Evolutionary conservation across 2,113 vertebrate species (phyloP).

Genomic region (Oplegnathus fasciatus): DNA sequence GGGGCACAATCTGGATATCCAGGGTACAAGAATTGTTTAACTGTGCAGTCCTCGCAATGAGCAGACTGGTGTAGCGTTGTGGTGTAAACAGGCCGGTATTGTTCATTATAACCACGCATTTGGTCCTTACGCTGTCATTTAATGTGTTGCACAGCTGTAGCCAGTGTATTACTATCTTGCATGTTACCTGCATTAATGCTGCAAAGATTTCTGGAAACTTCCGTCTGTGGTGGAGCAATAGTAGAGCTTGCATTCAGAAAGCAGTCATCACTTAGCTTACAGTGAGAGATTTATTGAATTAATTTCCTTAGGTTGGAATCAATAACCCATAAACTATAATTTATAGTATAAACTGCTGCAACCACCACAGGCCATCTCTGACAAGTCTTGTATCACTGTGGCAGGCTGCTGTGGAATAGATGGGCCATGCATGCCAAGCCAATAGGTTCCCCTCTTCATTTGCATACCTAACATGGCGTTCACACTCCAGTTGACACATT

Average conservation of each 20-base stretch:
- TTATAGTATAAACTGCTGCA: conserved; percentile 47
- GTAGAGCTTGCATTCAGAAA: neutral
- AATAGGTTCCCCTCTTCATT: conserved; percentile 70
- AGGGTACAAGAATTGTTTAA: neutral
- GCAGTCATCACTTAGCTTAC: conserved; percentile 22
- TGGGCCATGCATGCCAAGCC: conserved; percentile 61
- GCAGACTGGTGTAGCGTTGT: neutral
- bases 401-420: conserved; percentile 61
- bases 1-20: neutral
- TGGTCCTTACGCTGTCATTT: neutral
- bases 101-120: neutral
- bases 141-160: neutral
- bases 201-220: neutral
- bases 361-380: conserved; percentile 45
- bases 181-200: neutral
- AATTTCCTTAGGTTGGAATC: conserved; percentile 58
- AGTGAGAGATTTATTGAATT: conserved; percentile 44
- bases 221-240: neutral
- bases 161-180: neutral
- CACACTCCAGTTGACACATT: conserved; percentile 82
- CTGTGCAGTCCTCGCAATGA: neutral
- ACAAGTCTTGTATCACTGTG: conserved; percentile 47
- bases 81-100: neutral
- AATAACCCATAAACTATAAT: conserved; percentile 62
- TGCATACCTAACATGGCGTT: conserved; percentile 79